Percentiles rank a stretch among this genome's conserved stretches.
phyloP scores from a whole-genome alignment of 2,888 invertebrate genomes.

The Yponomeuta malinellus region DNA sequence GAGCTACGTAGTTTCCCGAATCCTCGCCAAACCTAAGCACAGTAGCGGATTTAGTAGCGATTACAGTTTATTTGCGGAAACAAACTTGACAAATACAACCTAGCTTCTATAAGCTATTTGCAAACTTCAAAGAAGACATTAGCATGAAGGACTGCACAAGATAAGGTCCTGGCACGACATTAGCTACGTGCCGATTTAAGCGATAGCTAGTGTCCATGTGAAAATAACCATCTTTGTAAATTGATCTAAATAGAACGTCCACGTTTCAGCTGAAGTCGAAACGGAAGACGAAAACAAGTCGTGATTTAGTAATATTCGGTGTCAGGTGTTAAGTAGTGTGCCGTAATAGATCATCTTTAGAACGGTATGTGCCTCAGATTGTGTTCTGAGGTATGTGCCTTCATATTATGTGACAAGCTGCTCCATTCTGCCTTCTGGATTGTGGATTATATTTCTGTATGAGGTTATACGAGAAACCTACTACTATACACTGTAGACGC shows the following conservation, averaged over 20 bases:
- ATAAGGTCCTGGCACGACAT: not conserved
- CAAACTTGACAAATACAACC: too few relatives aligned
- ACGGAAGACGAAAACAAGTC: slow-evolving; percentile 37
- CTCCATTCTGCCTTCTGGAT: too few relatives aligned
- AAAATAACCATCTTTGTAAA: slow-evolving; percentile 28
- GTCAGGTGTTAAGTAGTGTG: slow-evolving; percentile 34
- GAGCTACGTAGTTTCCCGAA: too few relatives aligned
- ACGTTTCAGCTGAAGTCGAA: slow-evolving; percentile 29
- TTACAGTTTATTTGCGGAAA: too few relatives aligned
- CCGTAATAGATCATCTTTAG: not conserved
- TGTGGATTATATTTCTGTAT: too few relatives aligned
- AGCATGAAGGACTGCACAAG: not conserved
- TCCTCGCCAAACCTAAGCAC: too few relatives aligned
- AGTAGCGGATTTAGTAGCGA: too few relatives aligned
- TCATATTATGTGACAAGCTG: too few relatives aligned
- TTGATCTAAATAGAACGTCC: slow-evolving; percentile 33
- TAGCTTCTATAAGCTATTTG: not conserved
- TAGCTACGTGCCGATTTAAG: not conserved
- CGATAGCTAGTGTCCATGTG: slow-evolving; percentile 22
- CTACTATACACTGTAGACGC: too few relatives aligned
- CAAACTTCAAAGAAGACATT: not conserved
- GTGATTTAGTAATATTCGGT: slow-evolving; percentile 36
- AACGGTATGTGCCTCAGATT: too few relatives aligned
- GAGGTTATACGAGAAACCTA: too few relatives aligned
- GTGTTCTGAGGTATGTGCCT: too few relatives aligned